A percentile compares a stretch with the other conserved stretches of the same genome.
These are phyloP conservation scores for Alitta virens DNA, from an alignment of 2,888 invertebrate genomes.

Conservation along the genomic window DNA sequence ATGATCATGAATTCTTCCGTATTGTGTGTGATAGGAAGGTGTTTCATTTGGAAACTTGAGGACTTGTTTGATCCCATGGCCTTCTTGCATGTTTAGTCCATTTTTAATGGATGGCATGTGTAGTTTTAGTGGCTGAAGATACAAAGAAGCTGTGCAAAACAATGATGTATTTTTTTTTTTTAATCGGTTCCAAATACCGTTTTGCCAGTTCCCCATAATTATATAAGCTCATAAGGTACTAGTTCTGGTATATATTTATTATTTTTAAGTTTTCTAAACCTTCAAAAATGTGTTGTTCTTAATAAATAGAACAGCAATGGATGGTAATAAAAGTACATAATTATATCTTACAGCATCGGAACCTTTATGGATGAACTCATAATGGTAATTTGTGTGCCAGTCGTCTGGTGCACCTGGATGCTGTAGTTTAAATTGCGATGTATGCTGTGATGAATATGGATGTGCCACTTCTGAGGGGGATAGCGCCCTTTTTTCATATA, in stretches of 20 bases:
- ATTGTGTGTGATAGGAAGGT: slow-evolving; percentile 47
- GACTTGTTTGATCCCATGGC: slow-evolving; percentile 37
- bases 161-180: too few relatives aligned
- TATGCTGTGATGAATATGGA: slow-evolving; percentile 17
- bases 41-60: slow-evolving; percentile 32
- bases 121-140: background rate
- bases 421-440: background rate
- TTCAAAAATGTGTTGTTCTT: too few relatives aligned
- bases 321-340: background rate
- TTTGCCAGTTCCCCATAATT: too few relatives aligned
- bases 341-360: slow-evolving; percentile 39
- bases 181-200: too few relatives aligned
- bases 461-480: slow-evolving; percentile 2
- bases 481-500: background rate
- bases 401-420: slow-evolving; percentile 4
- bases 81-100: slow-evolving; percentile 39
- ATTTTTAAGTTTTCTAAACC: too few relatives aligned
- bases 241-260: too few relatives aligned
- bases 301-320: background rate
- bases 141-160: too few relatives aligned
- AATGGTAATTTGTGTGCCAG: slow-evolving; percentile 39
- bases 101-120: background rate
- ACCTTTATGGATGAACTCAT: slow-evolving; percentile 37
- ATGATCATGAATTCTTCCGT: slow-evolving; percentile 47
- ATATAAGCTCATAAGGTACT: too few relatives aligned